Evolutionary conservation across 2,113 vertebrate species (phyloP).

Genomic region (Pachyramphus minor): DNA sequence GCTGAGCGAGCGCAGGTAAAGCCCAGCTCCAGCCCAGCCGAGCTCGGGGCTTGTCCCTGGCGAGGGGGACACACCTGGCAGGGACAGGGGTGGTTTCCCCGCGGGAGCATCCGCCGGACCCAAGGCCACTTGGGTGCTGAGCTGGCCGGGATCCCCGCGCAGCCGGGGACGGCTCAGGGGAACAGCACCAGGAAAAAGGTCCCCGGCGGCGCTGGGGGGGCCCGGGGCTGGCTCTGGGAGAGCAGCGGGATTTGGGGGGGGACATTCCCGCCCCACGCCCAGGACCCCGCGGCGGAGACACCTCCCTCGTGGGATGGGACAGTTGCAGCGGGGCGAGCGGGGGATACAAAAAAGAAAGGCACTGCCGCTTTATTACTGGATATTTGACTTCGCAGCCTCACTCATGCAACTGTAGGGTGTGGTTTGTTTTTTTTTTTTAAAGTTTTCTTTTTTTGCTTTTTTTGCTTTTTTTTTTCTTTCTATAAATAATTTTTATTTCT

Average conservation of each 20-base stretch:
- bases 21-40: background rate
- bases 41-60: background rate
- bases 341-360: constrained; percentile 89
- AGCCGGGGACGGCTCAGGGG: background rate
- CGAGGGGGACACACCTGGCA: rapidly evolving
- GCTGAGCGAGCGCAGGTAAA: background rate
- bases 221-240: background rate
- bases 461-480: constrained; percentile 48
- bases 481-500: background rate
- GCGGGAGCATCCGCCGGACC: background rate
- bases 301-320: background rate
- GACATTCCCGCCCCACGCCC: background rate
- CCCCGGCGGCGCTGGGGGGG: background rate
- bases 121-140: constrained; percentile 8
- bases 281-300: background rate
- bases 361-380: constrained; percentile 92
- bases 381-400: constrained; percentile 83
- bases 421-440: background rate
- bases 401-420: constrained; percentile 82
- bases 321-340: constrained; percentile 76
- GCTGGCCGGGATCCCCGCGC: background rate
- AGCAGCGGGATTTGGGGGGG: background rate
- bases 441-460: background rate
- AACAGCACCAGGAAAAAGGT: constrained; percentile 12
- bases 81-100: background rate